Conservation (phyloP, 53 echinoderm and acorn worm species). For the Holothuria scabra region DNA sequence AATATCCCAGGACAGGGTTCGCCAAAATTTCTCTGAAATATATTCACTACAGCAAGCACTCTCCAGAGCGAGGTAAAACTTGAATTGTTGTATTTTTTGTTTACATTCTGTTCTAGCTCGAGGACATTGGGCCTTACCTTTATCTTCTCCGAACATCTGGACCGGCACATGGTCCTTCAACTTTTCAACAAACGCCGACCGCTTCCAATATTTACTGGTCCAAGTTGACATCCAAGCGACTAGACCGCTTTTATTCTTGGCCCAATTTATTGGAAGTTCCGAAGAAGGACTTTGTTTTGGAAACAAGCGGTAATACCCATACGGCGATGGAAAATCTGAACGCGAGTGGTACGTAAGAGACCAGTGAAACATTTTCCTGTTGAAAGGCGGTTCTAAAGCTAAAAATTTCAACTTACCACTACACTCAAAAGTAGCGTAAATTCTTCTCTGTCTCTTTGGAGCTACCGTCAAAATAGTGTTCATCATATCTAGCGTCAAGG, state of each 20-base stretch:
- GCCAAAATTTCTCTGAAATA: conserved; percentile 29
- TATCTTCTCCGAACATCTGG: neutral
- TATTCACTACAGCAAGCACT: conserved; percentile 18
- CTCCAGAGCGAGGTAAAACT: conserved; percentile 26
- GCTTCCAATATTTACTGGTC: neutral
- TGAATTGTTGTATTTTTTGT: neutral
- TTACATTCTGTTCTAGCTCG: neutral
- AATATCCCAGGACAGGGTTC: conserved; percentile 23
- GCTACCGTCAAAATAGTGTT: neutral
- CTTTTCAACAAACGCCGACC: neutral
- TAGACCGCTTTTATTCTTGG: neutral
- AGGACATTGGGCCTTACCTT: neutral
- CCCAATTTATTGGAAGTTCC: neutral
- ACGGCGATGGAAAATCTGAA: conserved; percentile 24
- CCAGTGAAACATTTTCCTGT: conserved; percentile 14
- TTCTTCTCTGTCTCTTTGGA: conserved; percentile 6
- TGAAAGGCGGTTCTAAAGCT: neutral
- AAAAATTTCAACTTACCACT: neutral
- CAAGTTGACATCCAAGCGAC: conserved; percentile 27
- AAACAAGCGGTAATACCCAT: neutral
- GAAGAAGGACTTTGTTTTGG: too few species aligned
- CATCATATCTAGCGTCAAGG: neutral
- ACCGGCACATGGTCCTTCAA: neutral
- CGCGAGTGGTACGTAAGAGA: conserved; percentile 11
- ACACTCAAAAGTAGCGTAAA: conserved; percentile 36